These are phyloP conservation scores for Heliconius eleuchia DNA, from an alignment of 1,140 invertebrate species.

Conservation along the genomic window DNA sequence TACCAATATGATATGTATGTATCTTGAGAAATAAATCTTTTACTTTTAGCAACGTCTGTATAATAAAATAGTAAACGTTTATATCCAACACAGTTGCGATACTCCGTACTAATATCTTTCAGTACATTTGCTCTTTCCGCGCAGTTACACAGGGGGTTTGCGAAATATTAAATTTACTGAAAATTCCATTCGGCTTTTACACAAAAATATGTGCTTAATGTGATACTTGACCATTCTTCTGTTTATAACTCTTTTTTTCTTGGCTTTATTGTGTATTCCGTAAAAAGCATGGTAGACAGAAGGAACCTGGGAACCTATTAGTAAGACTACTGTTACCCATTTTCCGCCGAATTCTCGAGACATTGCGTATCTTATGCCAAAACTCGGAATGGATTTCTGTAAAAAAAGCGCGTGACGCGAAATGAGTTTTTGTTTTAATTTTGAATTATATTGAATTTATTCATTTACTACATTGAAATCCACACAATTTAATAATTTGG, in stretches of 20 bases:
- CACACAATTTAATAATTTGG: no score
- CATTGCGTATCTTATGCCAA: no score
- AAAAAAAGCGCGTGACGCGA: no score
- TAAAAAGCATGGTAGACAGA: background rate
- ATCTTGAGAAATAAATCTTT: background rate
- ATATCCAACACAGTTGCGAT: constrained; percentile 11
- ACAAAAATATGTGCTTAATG: background rate
- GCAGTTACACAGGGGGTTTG: constrained; percentile 9
- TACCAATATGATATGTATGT: no score
- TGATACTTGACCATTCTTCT: background rate
- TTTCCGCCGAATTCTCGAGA: background rate
- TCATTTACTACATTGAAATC: no score
- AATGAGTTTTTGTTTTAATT: no score
- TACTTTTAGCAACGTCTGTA: background rate
- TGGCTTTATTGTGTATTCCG: background rate
- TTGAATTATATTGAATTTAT: no score
- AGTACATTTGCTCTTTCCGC: constrained; percentile 26
- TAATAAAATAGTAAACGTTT: constrained; percentile 21
- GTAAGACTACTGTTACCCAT: background rate
- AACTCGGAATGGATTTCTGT: no score
- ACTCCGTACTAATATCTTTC: constrained; percentile 23
- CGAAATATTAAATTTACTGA: constrained; percentile 8
- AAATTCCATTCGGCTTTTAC: constrained; percentile 5
- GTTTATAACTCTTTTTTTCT: background rate
- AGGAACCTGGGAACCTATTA: background rate